Evolutionary conservation across 2,888 invertebrate genomes (phyloP).

Genomic region (Hypomecis punctinalis): DNA sequence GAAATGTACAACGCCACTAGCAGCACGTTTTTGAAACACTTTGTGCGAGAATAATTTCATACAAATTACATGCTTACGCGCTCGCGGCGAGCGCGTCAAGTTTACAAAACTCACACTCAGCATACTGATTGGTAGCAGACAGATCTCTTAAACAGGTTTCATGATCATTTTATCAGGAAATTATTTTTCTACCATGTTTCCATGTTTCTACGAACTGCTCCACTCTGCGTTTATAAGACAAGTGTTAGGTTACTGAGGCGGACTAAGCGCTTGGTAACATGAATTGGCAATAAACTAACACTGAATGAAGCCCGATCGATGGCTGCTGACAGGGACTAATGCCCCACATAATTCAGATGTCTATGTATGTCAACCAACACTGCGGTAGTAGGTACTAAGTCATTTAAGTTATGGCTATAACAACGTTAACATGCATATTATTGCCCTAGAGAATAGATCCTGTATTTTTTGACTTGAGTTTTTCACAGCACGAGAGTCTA

Average conservation of each 20-base stretch:
- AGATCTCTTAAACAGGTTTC: too few relatives aligned
- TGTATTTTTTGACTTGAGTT: background rate
- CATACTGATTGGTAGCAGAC: too few relatives aligned
- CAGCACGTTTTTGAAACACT: too few relatives aligned
- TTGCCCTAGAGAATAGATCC: background rate
- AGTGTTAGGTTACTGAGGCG: conserved; percentile 23
- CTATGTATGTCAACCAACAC: background rate
- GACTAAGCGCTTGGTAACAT: conserved; percentile 24
- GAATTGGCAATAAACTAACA: conserved; percentile 40
- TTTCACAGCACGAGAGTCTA: too few relatives aligned
- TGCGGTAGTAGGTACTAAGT: background rate
- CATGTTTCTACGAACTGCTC: background rate
- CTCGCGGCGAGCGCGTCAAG: too few relatives aligned
- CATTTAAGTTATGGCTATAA: background rate
- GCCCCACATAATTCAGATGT: conserved; percentile 31
- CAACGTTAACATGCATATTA: background rate
- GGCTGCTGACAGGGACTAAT: conserved; percentile 41
- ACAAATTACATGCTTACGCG: too few relatives aligned
- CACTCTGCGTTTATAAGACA: conserved; percentile 3
- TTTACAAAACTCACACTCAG: too few relatives aligned
- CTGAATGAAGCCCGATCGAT: conserved; percentile 40
- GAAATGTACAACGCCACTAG: too few relatives aligned
- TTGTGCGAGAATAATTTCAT: too few relatives aligned
- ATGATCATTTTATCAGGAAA: too few relatives aligned
- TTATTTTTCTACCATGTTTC: too few relatives aligned